Evolutionary conservation across 2,888 invertebrate species (phyloP).

Genomic region (Orthosia incerta): DNA sequence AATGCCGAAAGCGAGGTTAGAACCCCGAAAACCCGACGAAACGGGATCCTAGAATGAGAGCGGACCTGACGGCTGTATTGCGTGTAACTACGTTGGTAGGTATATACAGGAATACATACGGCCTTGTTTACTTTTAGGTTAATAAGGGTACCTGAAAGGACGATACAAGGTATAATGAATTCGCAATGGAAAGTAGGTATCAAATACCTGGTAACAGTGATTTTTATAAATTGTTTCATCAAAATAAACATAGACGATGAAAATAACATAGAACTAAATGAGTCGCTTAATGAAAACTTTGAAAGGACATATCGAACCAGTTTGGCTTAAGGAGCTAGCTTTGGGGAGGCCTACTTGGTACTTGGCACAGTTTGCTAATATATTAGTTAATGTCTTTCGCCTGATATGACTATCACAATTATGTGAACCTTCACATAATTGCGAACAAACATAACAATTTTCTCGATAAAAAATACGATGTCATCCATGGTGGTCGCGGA

Average conservation of each 20-base stretch:
- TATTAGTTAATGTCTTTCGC: not conserved
- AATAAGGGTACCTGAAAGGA: constrained; percentile 22
- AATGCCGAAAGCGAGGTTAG: constrained; percentile 27
- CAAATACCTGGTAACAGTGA: not conserved
- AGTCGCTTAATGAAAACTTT: not conserved
- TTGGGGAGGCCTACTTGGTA: too few relatives aligned
- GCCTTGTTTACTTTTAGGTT: constrained; percentile 12
- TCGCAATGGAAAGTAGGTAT: not conserved
- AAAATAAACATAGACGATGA: too few relatives aligned
- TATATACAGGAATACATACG: not conserved
- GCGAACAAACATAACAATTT: too few relatives aligned
- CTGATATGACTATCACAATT: too few relatives aligned
- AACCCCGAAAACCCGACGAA: constrained; percentile 10
- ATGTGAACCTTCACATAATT: too few relatives aligned
- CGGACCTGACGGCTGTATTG: constrained; percentile 16
- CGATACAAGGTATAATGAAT: constrained; percentile 3
- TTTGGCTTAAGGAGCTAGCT: not conserved
- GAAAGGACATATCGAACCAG: not conserved
- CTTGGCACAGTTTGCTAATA: not conserved
- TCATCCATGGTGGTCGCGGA: too few relatives aligned
- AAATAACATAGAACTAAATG: not conserved
- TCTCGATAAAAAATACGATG: too few relatives aligned
- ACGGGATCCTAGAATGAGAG: constrained; percentile 14
- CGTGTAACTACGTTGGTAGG: not conserved
- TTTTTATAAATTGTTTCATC: not conserved